Conservation (phyloP, 2,888 invertebrate genomes). For the Hanleya hanleyi region DNA sequence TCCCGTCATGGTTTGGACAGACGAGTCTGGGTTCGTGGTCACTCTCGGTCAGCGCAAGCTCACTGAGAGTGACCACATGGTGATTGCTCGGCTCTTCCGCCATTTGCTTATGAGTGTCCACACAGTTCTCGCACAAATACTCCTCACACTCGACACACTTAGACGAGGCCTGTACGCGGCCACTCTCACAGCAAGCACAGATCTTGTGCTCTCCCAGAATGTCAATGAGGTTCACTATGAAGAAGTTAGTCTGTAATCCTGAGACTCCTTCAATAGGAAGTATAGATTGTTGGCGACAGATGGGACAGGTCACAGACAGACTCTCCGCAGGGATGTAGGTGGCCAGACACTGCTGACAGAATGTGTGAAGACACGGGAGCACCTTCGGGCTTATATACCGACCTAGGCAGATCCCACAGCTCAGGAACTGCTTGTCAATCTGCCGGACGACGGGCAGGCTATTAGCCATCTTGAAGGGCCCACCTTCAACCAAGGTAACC, state of each 20-base stretch:
- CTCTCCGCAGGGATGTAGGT: constrained; percentile 75
- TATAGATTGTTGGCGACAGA: constrained; percentile 75
- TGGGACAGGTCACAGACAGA: constrained; percentile 75
- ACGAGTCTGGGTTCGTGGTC: constrained; percentile 54
- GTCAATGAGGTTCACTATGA: constrained; percentile 74
- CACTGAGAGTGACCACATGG: constrained; percentile 59
- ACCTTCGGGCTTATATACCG: constrained; percentile 72
- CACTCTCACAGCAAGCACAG: constrained; percentile 58
- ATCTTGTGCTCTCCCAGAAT: constrained; percentile 62
- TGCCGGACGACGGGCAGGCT: constrained; percentile 48
- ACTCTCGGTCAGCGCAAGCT: constrained; percentile 55
- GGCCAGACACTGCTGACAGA: constrained; percentile 74
- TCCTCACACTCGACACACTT: constrained; percentile 69
- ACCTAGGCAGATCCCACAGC: constrained; percentile 72
- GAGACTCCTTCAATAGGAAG: constrained; percentile 75
- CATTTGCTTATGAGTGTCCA: constrained; percentile 50
- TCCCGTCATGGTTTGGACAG: constrained; percentile 71
- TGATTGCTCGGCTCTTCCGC: constrained; percentile 49
- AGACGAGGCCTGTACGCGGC: constrained; percentile 53
- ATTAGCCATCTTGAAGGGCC: constrained; percentile 49
- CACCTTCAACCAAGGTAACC: constrained; percentile 44
- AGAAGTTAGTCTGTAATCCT: constrained; percentile 74
- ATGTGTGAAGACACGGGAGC: constrained; percentile 76
- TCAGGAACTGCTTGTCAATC: constrained; percentile 61
- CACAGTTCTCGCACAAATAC: constrained; percentile 67